Conservation (phyloP, 2,113 vertebrate genomes). For the Dermatemys mawii region DNA sequence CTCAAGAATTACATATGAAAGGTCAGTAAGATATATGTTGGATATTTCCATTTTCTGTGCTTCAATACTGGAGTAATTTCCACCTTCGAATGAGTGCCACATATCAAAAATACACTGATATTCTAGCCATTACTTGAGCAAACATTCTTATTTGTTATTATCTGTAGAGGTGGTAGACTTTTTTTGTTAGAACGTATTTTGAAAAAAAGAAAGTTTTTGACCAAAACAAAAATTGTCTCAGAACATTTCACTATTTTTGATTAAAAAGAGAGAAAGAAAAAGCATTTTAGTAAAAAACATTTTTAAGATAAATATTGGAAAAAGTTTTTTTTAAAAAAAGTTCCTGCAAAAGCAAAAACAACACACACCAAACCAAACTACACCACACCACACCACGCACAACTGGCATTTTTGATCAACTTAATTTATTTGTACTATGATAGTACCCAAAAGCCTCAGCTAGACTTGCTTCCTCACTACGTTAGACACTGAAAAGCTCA, state of each 20-base stretch:
- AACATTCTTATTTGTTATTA: background rate
- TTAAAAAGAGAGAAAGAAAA: background rate
- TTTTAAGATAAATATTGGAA: background rate
- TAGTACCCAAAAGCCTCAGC: background rate
- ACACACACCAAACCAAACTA: too few species aligned
- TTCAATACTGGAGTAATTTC: background rate
- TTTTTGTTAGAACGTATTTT: background rate
- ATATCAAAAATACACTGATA: background rate
- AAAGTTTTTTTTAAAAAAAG: fast-evolving
- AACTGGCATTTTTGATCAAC: background rate
- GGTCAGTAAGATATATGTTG: background rate
- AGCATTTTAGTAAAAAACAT: background rate
- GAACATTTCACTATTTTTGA: background rate
- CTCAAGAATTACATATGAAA: background rate
- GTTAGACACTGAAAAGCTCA: background rate
- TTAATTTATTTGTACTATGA: background rate
- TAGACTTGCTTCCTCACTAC: background rate
- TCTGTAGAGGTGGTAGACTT: background rate
- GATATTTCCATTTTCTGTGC: background rate
- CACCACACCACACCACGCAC: too few species aligned
- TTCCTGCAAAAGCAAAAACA: background rate
- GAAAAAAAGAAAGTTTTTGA: background rate
- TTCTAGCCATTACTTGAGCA: background rate
- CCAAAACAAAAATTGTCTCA: background rate
- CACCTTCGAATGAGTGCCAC: background rate